Percentiles rank a stretch among this genome's conserved stretches.
These are phyloP conservation scores for Euthynnus affinis DNA, from an alignment of 2,797 vertebrate species.

Conservation along the genomic window DNA sequence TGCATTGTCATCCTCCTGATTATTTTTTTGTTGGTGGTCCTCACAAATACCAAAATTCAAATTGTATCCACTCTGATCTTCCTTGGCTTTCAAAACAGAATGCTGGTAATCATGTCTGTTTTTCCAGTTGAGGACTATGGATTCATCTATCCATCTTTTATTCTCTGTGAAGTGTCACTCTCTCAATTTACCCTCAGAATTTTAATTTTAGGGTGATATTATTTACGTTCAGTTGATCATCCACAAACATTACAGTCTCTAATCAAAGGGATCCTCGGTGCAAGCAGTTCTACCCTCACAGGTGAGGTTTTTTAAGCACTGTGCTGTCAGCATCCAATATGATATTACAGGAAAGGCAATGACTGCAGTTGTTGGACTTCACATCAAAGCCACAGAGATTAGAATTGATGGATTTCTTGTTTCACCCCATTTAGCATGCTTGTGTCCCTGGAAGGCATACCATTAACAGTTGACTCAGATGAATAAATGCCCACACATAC, in stretches of 20 bases:
- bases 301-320: not conserved
- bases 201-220: too few species aligned
- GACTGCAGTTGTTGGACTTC: conserved; percentile 24
- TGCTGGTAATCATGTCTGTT: not conserved
- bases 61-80: not conserved
- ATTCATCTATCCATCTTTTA: not conserved
- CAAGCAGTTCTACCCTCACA: not conserved
- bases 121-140: not conserved
- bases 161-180: too few species aligned
- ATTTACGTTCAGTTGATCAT: not conserved
- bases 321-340: too few species aligned
- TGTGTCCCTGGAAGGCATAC: conserved; percentile 38
- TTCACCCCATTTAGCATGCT: conserved; percentile 43
- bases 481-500: conserved; percentile 8
- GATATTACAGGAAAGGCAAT: conserved; percentile 8
- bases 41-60: not conserved
- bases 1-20: not conserved
- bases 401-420: conserved; percentile 53
- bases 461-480: conserved; percentile 38
- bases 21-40: not conserved
- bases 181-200: too few species aligned
- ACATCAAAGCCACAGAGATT: conserved; percentile 42
- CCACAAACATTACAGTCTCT: not conserved
- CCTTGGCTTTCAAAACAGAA: not conserved
- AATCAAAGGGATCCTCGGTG: conserved; percentile 1